Evolutionary conservation across 2,113 vertebrate species (phyloP).

Genomic region (Pyxicephalus adspersus): DNA sequence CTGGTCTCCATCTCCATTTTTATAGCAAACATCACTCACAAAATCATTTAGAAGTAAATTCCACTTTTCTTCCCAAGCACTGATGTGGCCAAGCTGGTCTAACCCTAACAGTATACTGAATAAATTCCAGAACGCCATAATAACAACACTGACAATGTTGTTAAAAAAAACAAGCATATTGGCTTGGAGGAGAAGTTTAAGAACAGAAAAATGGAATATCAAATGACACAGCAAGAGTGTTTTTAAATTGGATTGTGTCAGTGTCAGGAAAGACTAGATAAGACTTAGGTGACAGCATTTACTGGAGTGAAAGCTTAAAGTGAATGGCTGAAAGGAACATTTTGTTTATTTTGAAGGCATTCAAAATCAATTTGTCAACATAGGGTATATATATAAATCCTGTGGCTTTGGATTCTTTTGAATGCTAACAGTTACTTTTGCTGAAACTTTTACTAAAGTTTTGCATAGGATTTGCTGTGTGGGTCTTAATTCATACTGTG

Average conservation of each 20-base stretch:
- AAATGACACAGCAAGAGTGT: conserved; percentile 24
- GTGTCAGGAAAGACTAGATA: conserved; percentile 32
- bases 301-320: neutral
- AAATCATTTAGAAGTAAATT: conserved; percentile 32
- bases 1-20: conserved; percentile 21
- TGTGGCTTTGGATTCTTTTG: too few species aligned
- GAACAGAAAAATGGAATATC: conserved; percentile 44
- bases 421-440: too few species aligned
- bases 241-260: conserved; percentile 50
- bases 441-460: too few species aligned
- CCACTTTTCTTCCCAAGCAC: neutral
- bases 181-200: neutral
- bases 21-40: conserved; percentile 15
- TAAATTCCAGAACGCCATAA: conserved; percentile 22
- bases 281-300: neutral
- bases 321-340: neutral
- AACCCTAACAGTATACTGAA: neutral
- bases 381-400: too few species aligned
- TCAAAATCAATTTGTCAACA: too few species aligned
- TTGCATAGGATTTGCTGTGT: too few species aligned
- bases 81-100: neutral
- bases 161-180: neutral
- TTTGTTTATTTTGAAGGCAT: conserved; percentile 1
- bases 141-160: conserved; percentile 10
- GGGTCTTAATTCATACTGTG: too few species aligned